Base-by-base conservation (phyloP, 2,113 vertebrate species). In the Galeopterus variegatus region DNA sequence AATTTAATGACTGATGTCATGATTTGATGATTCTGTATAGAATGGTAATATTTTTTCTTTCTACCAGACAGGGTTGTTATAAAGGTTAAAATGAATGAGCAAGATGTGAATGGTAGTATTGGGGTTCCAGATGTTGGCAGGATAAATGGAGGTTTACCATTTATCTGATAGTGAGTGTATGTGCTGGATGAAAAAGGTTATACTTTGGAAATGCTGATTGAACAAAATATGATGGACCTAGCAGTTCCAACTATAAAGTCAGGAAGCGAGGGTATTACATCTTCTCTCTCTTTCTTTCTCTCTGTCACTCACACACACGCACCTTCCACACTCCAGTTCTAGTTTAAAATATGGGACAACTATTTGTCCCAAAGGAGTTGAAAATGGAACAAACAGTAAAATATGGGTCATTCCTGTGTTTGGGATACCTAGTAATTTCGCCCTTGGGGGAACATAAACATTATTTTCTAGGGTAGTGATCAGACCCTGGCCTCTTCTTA, bases 381-480 rank as follows among this genome's bases (percentile, higher is more conserved):
- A 97, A 98, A 97, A 95, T 98, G 89, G 93, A 94, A 95, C 95
- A 97, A 97, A 97, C 96, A 95, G 80, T 97, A 94, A 93, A 97
- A 96, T 97, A 94, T 96, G 86, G 96, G 96, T 97, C 96, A 97
- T 48, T 94, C 70, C 28, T 60, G 93, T 97, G 93, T 94, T 95
- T 97, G 96, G 91, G 82, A 89, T 92, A 89, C 48, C 86, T 91
- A 90, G 73, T 88, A 52, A 96, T 97, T 96, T 94, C 89, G 85
- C 89, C 86, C 93, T 93, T 89, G 86, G 60, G 58, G 75, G 24
- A 95, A 95, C 79, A 75, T 11, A 79, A 91, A 83, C 58, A 92
- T 72, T 62, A 70, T 93, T 96, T 97, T 97, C 76, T 91, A 93
- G 91, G 54, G 11, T 80, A 69, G 18, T n/a, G 21, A 90, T 90